Base-by-base conservation (phyloP, 2,797 vertebrate genomes). In the Leucoraja ocellata region DNA sequence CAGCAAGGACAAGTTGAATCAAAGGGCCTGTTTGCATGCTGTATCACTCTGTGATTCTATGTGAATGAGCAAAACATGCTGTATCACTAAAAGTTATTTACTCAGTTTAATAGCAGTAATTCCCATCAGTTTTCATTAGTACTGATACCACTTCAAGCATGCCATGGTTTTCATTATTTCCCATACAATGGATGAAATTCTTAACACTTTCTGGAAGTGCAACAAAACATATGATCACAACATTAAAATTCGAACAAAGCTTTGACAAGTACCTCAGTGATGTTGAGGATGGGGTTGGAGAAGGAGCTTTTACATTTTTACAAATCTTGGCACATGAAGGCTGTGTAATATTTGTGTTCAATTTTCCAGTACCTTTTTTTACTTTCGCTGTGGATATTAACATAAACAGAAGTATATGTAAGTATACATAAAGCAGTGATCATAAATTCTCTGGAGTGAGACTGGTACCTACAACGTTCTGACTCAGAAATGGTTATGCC, bases 221-320 rank as follows among this genome's bases (percentile, higher is more conserved):
- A 68, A 36, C 21, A 28, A 88, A 88, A 68, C 14, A 18, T 68
- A 61, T 28, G 58, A 84, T 54, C 28, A 10, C 25, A 84, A 84
- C 61, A 84, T 28, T 11, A 84, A n/a, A 10, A 32, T 88, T 36
- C 4, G 36, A 68, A 46, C 71, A 88, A 68, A 68, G 14, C 25
- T 92, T 92, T 14, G 25, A 92, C 73, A 16, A 91, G 39, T 92
- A 92, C 90, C 90, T 92, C 36, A 92, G 36, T 28, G 90, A 74
- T 74, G 90, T 28, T 58, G 90, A 74, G 54, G 90, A 92, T 58
- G 54, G 39, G 36, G 74, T n/a, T 16, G 68, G 11, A 92, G 68
- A 92, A 46, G 71, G 10, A 25, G 25, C 39, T 28, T 74, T 68
- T 36, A 36, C 25, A 28, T 18, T 68, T 88, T 88, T 88, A 68